phyloP scores from a whole-genome alignment of 1,140 invertebrate species.

The Leptinotarsa undecemlineata region DNA sequence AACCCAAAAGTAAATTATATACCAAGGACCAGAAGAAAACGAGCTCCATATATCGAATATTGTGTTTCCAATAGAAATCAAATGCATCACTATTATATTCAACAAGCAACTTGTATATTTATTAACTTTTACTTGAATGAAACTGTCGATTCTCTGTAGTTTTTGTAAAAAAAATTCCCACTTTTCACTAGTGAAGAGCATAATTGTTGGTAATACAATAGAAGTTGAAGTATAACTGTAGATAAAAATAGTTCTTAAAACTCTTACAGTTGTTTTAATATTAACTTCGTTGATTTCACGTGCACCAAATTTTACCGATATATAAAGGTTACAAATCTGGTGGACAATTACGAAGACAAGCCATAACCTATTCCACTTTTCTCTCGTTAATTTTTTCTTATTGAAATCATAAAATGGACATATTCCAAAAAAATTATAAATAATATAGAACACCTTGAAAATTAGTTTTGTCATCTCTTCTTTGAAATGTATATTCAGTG shows the following conservation, averaged over 20 bases:
- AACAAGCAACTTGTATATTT: too few relatives aligned
- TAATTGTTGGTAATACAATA: background rate
- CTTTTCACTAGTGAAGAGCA: background rate
- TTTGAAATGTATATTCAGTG: too few relatives aligned
- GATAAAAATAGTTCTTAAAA: too few relatives aligned
- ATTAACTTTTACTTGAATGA: background rate
- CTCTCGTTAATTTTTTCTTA: background rate
- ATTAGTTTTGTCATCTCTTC: background rate
- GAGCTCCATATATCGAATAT: too few relatives aligned
- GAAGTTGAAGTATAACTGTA: background rate
- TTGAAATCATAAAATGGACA: slow-evolving; percentile 15
- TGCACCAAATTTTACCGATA: background rate
- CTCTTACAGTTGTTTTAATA: too few relatives aligned
- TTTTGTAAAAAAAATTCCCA: background rate
- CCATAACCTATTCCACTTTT: slow-evolving; percentile 8
- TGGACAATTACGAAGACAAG: background rate
- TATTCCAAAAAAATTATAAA: slow-evolving; percentile 6
- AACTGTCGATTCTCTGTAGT: background rate
- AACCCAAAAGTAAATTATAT: background rate
- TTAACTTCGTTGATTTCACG: too few relatives aligned
- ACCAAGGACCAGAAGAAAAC: background rate
- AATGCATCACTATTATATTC: too few relatives aligned
- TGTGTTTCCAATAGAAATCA: too few relatives aligned
- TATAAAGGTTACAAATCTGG: background rate
- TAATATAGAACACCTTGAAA: background rate